These are phyloP conservation scores for Sinocyclocheilus anshuiensis DNA, from an alignment of 2,113 vertebrate species.

Conservation along the genomic window DNA sequence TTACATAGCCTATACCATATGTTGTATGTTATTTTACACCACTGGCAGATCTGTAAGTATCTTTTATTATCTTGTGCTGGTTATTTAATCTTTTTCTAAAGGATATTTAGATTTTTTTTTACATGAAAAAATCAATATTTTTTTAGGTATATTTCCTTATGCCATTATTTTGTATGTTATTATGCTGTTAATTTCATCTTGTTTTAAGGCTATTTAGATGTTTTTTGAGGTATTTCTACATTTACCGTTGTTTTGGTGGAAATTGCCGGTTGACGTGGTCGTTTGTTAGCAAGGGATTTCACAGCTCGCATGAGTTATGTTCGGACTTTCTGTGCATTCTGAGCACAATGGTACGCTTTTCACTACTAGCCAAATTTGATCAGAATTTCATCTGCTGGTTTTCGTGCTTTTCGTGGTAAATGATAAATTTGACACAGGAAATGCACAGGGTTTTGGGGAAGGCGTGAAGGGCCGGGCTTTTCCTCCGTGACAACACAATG, in stretches of 20 bases:
- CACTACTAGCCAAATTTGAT: conserved; percentile 8
- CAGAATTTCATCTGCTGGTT: conserved; percentile 3
- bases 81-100: background rate
- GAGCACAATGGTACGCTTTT: background rate
- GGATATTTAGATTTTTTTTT: too few species aligned
- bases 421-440: conserved; percentile 50
- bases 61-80: background rate
- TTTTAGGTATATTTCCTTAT: background rate
- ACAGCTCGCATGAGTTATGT: conserved; percentile 4
- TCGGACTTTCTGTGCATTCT: conserved; percentile 17
- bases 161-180: background rate
- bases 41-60: too few species aligned
- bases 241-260: background rate
- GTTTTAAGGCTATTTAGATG: background rate
- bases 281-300: background rate
- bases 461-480: conserved; percentile 43
- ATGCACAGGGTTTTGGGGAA: conserved; percentile 34
- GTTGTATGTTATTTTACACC: too few species aligned
- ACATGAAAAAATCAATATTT: background rate
- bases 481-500: conserved; percentile 37
- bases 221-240: background rate
- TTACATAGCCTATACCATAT: too few species aligned
- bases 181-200: background rate
- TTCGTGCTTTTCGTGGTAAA: conserved; percentile 33
- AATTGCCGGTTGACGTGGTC: background rate